Percentiles rank a stretch among this genome's conserved stretches.
phyloP scores from a whole-genome alignment of 2,888 invertebrate species.

The Hesperia comma region DNA sequence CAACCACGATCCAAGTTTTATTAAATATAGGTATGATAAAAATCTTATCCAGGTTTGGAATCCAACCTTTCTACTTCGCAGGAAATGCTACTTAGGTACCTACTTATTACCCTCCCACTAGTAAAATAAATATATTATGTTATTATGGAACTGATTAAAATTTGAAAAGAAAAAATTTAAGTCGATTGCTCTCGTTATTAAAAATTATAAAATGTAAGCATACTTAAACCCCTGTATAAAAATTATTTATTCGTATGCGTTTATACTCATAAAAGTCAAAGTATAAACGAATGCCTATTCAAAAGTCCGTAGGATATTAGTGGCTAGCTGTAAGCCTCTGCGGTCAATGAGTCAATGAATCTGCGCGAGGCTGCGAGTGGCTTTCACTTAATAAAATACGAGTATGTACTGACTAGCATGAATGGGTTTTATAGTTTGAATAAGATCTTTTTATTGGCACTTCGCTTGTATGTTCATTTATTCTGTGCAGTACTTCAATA shows the following conservation, averaged over 20 bases:
- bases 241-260: constrained; percentile 1
- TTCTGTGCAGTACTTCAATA: constrained; percentile 19
- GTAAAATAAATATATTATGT: too few relatives aligned
- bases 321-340: constrained; percentile 14
- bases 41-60: too few relatives aligned
- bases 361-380: constrained; percentile 12
- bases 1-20: too few relatives aligned
- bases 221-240: background rate
- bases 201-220: background rate
- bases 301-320: constrained; percentile 19
- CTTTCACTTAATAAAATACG: constrained; percentile 32
- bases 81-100: too few relatives aligned
- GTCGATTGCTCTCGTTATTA: constrained; percentile 2
- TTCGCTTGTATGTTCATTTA: constrained; percentile 17
- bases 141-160: too few relatives aligned
- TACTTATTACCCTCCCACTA: too few relatives aligned
- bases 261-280: constrained; percentile 14
- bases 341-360: constrained; percentile 34
- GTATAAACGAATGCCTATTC: constrained; percentile 28
- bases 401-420: constrained; percentile 15
- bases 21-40: too few relatives aligned
- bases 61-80: too few relatives aligned
- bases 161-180: background rate
- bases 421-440: constrained; percentile 33
- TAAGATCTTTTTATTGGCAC: constrained; percentile 36